Base-by-base conservation (phyloP, 2,888 invertebrate genomes). In the Arge pagana region DNA sequence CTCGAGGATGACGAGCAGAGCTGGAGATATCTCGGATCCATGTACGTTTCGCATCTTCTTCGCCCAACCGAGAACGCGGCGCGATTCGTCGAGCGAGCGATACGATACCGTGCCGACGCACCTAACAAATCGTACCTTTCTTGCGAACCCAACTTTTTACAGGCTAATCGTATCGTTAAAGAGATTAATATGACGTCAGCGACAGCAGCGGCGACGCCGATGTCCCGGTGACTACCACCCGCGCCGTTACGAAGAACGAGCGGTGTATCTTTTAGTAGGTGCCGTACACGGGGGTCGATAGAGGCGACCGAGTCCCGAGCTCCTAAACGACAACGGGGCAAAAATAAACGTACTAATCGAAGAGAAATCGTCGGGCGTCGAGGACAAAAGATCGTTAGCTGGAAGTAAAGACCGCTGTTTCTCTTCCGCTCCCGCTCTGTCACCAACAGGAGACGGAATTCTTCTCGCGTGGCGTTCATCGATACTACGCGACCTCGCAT, bases 121-220 rank as follows among this genome's bases (percentile, higher is more conserved):
- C 64, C n/a, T n/a, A n/a, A n/a, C n/a, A n/a, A n/a, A n/a, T n/a
- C n/a, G n/a, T n/a, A n/a, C n/a, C n/a, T n/a, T n/a, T n/a, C n/a
- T n/a, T n/a, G n/a, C n/a, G n/a, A n/a, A n/a, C n/a, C n/a, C n/a
- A n/a, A 61, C 58, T 68, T 68, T 63, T 63, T 65, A 63, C 58
- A 57, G 61, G 57, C 61, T 67, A 67, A 65, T 71, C 65, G 67
- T 59, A 59, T 62, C 66, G 67, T 69, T 66, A 65, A 60, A 63
- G 66, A 67, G 69, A 71, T 68, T 65, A 68, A 70, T 71, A 70
- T 64, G 63, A 69, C 64, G 68, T 68, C 69, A 68, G 66, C 59
- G 62, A 58, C 70, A 67, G 68, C 62, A 62, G 62, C 55, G 61
- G 28, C 7, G 56, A n/a, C n/a, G n/a, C n/a, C n/a, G n/a, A n/a